Percentiles rank a stretch among this genome's conserved stretches.
These are phyloP conservation scores for Nestor notabilis DNA, from an alignment of 2,113 vertebrate genomes.

Conservation along the genomic window DNA sequence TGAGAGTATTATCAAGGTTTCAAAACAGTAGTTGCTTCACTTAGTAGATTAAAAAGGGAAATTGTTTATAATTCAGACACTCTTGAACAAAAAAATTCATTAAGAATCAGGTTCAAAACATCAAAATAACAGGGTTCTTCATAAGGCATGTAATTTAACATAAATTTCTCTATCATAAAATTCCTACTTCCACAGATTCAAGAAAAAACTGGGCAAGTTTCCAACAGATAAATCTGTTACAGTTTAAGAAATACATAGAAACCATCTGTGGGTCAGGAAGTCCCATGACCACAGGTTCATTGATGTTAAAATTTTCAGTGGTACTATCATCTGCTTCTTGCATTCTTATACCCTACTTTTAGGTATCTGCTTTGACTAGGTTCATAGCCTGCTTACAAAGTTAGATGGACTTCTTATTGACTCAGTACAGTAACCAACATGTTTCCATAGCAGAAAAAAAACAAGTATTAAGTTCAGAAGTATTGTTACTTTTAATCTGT, in stretches of 20 bases:
- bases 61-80: neutral
- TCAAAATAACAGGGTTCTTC: neutral
- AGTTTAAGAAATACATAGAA: neutral
- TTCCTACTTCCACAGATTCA: neutral
- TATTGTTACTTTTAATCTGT: neutral
- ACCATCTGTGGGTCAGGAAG: neutral
- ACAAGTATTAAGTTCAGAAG: neutral
- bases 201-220: neutral
- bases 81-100: neutral
- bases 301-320: neutral
- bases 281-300: accelerated
- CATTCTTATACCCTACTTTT: neutral
- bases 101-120: neutral
- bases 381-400: neutral
- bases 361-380: neutral
- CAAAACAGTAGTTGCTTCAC: neutral
- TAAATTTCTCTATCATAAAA: neutral
- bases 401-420: neutral
- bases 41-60: neutral
- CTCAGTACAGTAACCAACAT: neutral
- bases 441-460: neutral
- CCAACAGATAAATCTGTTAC: neutral
- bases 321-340: neutral
- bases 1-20: neutral
- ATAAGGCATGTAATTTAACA: neutral